Conservation (phyloP, 2,888 invertebrate genomes). For the Monoplex corrugatus region DNA sequence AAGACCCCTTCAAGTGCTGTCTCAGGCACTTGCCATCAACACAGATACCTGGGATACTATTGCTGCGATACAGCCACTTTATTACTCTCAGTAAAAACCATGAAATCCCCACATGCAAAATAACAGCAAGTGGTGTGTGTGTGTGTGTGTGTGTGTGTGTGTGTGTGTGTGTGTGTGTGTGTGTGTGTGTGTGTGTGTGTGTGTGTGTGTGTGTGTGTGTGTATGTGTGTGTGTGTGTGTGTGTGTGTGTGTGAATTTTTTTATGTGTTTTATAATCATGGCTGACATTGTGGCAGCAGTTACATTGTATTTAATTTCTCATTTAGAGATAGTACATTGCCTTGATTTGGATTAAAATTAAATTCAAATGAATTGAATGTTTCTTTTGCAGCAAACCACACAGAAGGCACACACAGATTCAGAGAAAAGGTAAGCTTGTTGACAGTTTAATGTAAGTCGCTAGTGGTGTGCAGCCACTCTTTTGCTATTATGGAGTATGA, state of each 20-base stretch:
- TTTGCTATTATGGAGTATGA: not conserved
- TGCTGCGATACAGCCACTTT: no score
- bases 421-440: constrained; percentile 57
- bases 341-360: no score
- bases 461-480: not conserved
- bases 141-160: constrained; percentile 16
- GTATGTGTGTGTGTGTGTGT: not conserved
- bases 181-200: not conserved
- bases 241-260: not conserved
- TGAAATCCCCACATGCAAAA: no score
- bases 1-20: no score
- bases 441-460: not conserved
- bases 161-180: not conserved
- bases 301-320: no score
- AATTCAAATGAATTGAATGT: no score
- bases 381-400: constrained; percentile 56
- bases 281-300: no score
- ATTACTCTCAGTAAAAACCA: no score
- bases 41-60: no score
- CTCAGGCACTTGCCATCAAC: no score
- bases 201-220: not conserved
- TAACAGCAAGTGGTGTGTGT: no score
- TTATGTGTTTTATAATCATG: not conserved
- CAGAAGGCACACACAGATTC: constrained; percentile 55
- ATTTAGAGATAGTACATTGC: no score